Evolutionary conservation across 2,113 vertebrate species (phyloP).

Genomic region (Otolemur garnettii): DNA sequence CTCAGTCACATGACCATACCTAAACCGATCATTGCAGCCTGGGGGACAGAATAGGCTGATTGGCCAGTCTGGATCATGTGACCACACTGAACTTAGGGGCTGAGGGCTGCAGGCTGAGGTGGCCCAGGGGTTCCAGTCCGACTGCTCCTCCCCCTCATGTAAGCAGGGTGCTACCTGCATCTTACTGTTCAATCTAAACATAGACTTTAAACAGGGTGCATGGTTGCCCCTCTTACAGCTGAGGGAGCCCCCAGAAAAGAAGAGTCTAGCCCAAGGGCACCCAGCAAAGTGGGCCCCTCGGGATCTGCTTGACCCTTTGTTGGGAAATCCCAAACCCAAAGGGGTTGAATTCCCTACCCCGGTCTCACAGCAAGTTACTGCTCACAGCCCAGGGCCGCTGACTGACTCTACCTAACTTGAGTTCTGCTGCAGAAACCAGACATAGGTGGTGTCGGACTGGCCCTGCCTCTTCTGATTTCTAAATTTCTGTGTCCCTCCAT

Average conservation of each 20-base stretch:
- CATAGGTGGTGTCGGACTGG: accelerated
- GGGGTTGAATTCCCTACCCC: neutral
- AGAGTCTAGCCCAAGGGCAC: neutral
- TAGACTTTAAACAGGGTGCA: accelerated
- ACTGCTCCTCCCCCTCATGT: neutral
- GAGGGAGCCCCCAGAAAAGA: neutral
- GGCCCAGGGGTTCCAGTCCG: neutral
- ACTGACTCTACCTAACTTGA: neutral
- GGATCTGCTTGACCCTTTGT: accelerated
- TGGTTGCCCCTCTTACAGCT: neutral
- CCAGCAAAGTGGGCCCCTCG: neutral
- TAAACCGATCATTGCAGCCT: neutral
- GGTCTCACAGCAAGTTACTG: neutral
- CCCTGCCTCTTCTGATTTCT: neutral
- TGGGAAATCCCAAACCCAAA: neutral
- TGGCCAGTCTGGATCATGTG: neutral
- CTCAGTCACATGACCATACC: neutral
- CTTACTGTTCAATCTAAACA: neutral
- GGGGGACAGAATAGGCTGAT: neutral
- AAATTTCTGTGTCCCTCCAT: neutral
- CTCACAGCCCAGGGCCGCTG: neutral
- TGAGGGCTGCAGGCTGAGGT: neutral
- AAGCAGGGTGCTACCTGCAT: neutral
- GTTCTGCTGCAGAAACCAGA: neutral
- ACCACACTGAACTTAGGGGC: neutral